phyloP scores from a whole-genome alignment of 1,140 invertebrate species.

The Armadillidium nasatum region DNA sequence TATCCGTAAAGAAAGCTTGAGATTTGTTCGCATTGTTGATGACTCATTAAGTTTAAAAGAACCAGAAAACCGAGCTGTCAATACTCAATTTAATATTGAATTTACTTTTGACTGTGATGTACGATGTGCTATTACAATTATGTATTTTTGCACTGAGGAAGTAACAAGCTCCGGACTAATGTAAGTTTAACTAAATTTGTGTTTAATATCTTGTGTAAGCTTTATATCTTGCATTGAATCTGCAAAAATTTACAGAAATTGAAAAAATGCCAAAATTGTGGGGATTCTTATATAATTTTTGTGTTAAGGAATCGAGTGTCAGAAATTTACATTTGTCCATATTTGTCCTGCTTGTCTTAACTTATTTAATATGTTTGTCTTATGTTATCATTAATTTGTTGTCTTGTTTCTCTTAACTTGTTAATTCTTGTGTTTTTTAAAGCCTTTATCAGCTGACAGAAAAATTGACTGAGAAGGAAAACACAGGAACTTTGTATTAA shows the following conservation, averaged over 20 bases:
- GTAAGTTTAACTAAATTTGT: constrained; percentile 52
- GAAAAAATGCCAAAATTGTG: too few relatives aligned
- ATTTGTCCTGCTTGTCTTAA: not conserved
- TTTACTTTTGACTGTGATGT: constrained; percentile 96
- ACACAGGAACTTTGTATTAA: too few relatives aligned
- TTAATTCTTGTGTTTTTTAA: not conserved
- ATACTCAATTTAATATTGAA: constrained; percentile 79
- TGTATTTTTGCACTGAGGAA: constrained; percentile 93
- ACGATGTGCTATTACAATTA: constrained; percentile 85
- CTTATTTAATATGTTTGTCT: too few relatives aligned
- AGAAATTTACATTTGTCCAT: too few relatives aligned
- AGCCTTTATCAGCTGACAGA: not conserved
- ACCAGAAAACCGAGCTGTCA: constrained; percentile 54
- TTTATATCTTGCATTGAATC: too few relatives aligned
- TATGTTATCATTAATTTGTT: too few relatives aligned
- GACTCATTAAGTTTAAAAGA: constrained; percentile 42
- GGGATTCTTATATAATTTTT: too few relatives aligned
- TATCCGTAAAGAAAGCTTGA: constrained; percentile 91
- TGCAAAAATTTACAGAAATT: too few relatives aligned
- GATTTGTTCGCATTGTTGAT: constrained; percentile 65
- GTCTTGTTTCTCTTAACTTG: not conserved
- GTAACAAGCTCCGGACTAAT: constrained; percentile 62
- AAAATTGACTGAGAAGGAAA: too few relatives aligned
- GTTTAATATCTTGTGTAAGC: too few relatives aligned
- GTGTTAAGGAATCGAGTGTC: too few relatives aligned